Evolutionary conservation across 1,140 invertebrate genomes (phyloP).

Genomic region (Hypsibius dujardini): DNA sequence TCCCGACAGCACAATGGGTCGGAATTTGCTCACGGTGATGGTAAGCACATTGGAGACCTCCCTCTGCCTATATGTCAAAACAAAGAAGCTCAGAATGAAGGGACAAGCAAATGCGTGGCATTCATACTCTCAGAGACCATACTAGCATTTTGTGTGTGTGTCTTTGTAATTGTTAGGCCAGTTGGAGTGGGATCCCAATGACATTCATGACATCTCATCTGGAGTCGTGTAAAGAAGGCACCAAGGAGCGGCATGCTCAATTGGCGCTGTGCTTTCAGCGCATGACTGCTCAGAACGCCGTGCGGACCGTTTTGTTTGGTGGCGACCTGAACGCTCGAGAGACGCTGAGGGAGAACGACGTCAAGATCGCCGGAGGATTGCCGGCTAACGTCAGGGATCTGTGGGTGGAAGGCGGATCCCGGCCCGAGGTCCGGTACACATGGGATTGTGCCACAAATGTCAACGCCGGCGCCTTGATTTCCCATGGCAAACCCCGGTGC

Average conservation of each 20-base stretch:
- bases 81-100: neutral
- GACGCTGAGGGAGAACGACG: neutral
- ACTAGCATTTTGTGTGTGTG: neutral
- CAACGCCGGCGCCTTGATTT: neutral
- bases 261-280: neutral
- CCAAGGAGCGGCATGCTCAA: neutral
- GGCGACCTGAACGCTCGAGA: neutral
- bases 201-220: neutral
- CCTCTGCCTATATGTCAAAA: too few species aligned
- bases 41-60: too few species aligned
- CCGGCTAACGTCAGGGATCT: neutral
- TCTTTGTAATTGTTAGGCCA: neutral
- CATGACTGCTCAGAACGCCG: neutral
- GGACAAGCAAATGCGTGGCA: too few species aligned
- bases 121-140: too few species aligned
- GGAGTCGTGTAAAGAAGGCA: neutral
- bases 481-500: neutral
- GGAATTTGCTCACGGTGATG: neutral
- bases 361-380: neutral
- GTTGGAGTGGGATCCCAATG: neutral
- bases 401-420: neutral
- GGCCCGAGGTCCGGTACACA: neutral
- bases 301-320: neutral
- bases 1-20: neutral
- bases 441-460: neutral